phyloP scores from a whole-genome alignment of 2,113 vertebrate genomes.

The Vombatus ursinus region DNA sequence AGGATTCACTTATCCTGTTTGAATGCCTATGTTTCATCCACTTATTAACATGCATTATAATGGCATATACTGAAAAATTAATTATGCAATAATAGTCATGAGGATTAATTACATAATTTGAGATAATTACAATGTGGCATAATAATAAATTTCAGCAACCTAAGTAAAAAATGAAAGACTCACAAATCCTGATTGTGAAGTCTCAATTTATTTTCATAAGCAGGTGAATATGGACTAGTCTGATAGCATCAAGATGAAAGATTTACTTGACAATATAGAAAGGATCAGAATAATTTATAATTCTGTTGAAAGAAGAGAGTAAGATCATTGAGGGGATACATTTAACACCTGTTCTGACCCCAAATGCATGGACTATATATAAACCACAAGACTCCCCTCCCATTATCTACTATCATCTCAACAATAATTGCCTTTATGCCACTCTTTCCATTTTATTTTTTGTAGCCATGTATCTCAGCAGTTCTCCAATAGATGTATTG shows the following conservation, averaged over 20 bases:
- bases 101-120: conserved; percentile 60
- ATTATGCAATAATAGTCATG: conserved; percentile 22
- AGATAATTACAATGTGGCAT: conserved; percentile 45
- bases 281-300: not conserved
- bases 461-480: conserved; percentile 41
- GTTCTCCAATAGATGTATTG: conserved; percentile 55
- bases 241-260: not conserved
- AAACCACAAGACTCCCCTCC: not conserved
- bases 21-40: conserved; percentile 52
- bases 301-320: not conserved
- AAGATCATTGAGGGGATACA: not conserved
- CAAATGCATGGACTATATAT: conserved; percentile 8
- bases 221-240: not conserved
- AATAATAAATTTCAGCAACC: conserved; percentile 56
- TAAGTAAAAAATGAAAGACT: conserved; percentile 40
- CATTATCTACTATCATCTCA: conserved; percentile 49
- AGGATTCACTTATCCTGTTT: not conserved
- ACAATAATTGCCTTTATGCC: conserved; percentile 43
- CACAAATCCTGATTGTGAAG: conserved; percentile 31
- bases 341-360: not conserved
- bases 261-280: not conserved
- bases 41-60: conserved; percentile 68
- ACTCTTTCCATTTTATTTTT: conserved; percentile 53
- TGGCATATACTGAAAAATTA: conserved; percentile 57
- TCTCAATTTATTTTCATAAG: not conserved